phyloP scores from a whole-genome alignment of 2,113 vertebrate species.

The Pangasianodon hypophthalmus region DNA sequence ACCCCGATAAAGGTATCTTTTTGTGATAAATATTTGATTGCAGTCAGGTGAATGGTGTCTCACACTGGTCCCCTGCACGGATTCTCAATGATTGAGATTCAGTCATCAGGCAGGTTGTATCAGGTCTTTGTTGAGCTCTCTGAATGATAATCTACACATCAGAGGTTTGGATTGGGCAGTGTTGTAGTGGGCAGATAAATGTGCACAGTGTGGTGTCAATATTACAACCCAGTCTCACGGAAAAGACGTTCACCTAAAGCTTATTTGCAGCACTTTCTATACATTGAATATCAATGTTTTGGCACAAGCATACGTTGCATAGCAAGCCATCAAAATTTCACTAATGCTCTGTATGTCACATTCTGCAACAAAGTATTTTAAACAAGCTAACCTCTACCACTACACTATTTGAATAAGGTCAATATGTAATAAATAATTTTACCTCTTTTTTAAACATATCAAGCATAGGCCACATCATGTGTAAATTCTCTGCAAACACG shows the following conservation, averaged over 20 bases:
- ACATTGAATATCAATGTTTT: background rate
- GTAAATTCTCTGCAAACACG: background rate
- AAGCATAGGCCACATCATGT: background rate
- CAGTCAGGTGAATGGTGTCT: slow-evolving; percentile 9
- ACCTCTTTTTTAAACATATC: background rate
- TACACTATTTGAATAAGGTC: background rate
- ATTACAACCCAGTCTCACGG: background rate
- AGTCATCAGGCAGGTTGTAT: background rate
- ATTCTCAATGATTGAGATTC: background rate
- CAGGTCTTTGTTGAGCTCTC: background rate
- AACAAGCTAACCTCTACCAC: background rate
- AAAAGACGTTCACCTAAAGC: background rate
- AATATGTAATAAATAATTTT: background rate
- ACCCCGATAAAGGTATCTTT: background rate
- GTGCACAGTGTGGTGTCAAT: background rate
- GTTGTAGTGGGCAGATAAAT: background rate
- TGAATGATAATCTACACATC: background rate
- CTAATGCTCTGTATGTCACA: background rate
- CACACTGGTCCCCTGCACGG: background rate
- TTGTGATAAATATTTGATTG: slow-evolving; percentile 41
- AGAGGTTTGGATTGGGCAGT: background rate
- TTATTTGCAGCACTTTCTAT: background rate
- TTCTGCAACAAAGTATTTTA: background rate
- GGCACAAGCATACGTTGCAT: background rate
- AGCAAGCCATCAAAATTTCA: background rate